Evolutionary conservation across 1,140 invertebrate species (phyloP), one percentile per base, ranked within the genome.

Genomic region (Pygmarrhopalites habei): DNA sequence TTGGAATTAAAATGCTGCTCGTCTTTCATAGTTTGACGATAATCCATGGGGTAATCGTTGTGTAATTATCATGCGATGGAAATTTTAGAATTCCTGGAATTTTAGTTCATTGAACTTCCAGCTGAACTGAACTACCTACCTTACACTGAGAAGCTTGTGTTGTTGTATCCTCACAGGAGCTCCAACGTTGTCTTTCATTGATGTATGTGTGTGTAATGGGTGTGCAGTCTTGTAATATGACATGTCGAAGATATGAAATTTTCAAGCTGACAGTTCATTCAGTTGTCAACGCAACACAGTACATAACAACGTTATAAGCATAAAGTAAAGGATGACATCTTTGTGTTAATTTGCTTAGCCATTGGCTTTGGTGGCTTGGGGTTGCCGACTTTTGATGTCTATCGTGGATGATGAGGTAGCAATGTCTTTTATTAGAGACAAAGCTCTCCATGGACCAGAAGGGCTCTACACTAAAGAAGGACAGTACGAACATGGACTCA

Each of bases 361-460:
- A 0, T 74, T 92, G 2, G 88, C 84, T 2, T 71, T 92, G 66
- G 74, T 90, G 2, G 79, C 86, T 1, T 92, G 89, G 89, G 87
- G 88, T 23, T 83, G 82, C 72, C 79, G 79, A 56, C 73, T 90
- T 17, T 79, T 81, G 60, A 89, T 92, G 86, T 84, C 85, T 2
- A 80, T 81, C 32, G 82, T 88, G 0, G 79, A 87, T 71, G 74
- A 79, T 1, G 69, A 75, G 30, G 72, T 83, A 1, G 71, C 74
- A 30, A 80, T 82, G 1, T 66, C 79, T 21, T 92, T 89, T 72
- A 91, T 92, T 47, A 78, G 76, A 65, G 75, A 81, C 47, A 79
- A 79, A 71, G 85, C 84, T 29, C 77, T 85, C n/a, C 74, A 77
- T 29, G 87, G 85, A 1, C 84, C 85, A 1, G 82, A 89, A 77